Conservation (phyloP, 2,888 invertebrate genomes). For the Netelia virgata region DNA sequence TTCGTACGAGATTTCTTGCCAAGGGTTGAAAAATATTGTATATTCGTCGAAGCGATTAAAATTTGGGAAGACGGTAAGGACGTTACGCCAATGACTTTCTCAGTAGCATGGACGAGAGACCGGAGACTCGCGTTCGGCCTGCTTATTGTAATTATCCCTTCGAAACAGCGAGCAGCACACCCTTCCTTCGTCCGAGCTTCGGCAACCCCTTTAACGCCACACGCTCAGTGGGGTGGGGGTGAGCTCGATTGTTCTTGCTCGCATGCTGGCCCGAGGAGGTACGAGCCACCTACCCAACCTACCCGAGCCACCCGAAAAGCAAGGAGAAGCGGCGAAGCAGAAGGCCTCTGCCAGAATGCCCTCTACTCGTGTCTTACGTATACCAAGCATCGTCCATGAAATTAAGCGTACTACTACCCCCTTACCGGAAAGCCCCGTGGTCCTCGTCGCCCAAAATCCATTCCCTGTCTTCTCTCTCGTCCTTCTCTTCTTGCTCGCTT, state of each 20-base stretch:
- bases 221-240: constrained; percentile 72
- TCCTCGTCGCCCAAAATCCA: constrained; percentile 54
- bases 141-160: constrained; percentile 82
- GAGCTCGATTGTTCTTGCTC: constrained; percentile 81
- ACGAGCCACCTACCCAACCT: constrained; percentile 34
- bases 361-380: constrained; percentile 68
- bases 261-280: constrained; percentile 70
- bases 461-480: constrained; percentile 6
- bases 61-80: constrained; percentile 33
- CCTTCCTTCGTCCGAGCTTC: constrained; percentile 66
- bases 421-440: constrained; percentile 60
- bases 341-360: constrained; percentile 65
- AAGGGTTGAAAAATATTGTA: neutral
- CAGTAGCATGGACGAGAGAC: constrained; percentile 72
- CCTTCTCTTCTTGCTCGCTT: constrained; percentile 54
- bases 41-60: neutral
- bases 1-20: neutral
- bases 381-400: constrained; percentile 78
- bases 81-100: constrained; percentile 77
- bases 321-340: constrained; percentile 58
- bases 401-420: constrained; percentile 79
- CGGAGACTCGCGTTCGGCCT: constrained; percentile 73
- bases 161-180: constrained; percentile 72
- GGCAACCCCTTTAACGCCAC: constrained; percentile 74
- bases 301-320: constrained; percentile 35